Base-by-base conservation (phyloP, 2,113 vertebrate genomes). In the Holacanthus passer region DNA sequence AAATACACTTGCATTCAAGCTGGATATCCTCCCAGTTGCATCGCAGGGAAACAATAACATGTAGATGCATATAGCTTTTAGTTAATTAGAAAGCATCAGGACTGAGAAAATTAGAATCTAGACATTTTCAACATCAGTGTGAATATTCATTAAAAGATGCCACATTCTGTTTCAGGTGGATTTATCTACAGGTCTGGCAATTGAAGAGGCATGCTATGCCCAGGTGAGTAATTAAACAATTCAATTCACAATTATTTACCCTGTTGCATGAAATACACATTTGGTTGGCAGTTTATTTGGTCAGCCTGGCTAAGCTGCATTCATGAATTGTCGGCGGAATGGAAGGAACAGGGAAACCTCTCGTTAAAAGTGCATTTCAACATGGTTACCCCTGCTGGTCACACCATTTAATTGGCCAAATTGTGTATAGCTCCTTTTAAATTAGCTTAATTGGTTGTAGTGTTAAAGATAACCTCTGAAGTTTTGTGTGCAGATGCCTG, bases 191-290 rank as follows among this genome's bases (percentile, higher is more conserved):
- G 98, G 98, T 31, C 93, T 99, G 92, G 98, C 98, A 22, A 99
- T 99, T 92, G 98, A 99, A 94, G 98, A 99, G 93, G 98, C 98
- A 0, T 99, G 98, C 81, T 99, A 99, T 13, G 96, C 97, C 89
- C 98, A 99, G 97, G 98, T 99, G 95, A 82, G 95, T 62, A 20
- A 37, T 48, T 14, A 2, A 47, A 50, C 32, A 2, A 0, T 37
- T 68, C 4, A 47, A 1, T 59, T 45, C 13, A 41, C 11, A 27
- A 41, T n/a, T 4, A 41, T 31, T 17, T 32, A 5, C 5, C 9
- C 19, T 22, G 27, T 14, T 69, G 7, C 29, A 13, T 22, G 13
- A 73, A 32, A 20, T 19, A 9, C 32, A 32, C 7, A 29, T 43
- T 31, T 3, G 17, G 17, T 58, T 45, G 45, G 4, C 17, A 53